Conservation (phyloP, 2,888 invertebrate genomes). For the Molanna angustata region DNA sequence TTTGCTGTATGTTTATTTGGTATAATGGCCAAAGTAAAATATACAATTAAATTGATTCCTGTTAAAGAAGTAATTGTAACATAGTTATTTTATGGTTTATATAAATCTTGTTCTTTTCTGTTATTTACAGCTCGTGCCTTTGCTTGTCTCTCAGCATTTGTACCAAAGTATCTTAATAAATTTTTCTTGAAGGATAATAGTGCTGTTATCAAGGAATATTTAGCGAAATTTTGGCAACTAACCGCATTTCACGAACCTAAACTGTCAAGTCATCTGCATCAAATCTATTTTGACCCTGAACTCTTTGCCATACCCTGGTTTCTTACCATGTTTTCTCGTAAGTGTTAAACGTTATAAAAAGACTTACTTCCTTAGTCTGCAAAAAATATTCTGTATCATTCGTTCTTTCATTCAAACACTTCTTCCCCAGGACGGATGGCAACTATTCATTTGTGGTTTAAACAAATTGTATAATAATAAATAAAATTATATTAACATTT, state of each 20-base stretch:
- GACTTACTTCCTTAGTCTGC: too few species aligned
- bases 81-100: too few species aligned
- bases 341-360: too few species aligned
- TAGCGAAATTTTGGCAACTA: conserved; percentile 94
- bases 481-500: too few species aligned
- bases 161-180: conserved; percentile 93
- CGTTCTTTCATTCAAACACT: too few species aligned
- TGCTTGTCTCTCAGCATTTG: conserved; percentile 91
- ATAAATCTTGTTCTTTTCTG: not conserved
- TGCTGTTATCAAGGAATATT: conserved; percentile 93
- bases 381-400: too few species aligned
- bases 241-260: conserved; percentile 94
- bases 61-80: too few species aligned
- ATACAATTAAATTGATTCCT: conserved; percentile 1
- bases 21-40: not conserved
- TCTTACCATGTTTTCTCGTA: conserved; percentile 97
- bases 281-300: conserved; percentile 94
- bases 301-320: conserved; percentile 99
- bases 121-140: conserved; percentile 81
- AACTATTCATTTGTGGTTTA: too few species aligned
- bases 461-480: too few species aligned
- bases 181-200: conserved; percentile 98
- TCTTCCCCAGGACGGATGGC: too few species aligned
- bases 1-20: too few species aligned
- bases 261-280: conserved; percentile 85